phyloP scores from a whole-genome alignment of 2,797 vertebrate genomes.

The Enteromius treurensis region DNA sequence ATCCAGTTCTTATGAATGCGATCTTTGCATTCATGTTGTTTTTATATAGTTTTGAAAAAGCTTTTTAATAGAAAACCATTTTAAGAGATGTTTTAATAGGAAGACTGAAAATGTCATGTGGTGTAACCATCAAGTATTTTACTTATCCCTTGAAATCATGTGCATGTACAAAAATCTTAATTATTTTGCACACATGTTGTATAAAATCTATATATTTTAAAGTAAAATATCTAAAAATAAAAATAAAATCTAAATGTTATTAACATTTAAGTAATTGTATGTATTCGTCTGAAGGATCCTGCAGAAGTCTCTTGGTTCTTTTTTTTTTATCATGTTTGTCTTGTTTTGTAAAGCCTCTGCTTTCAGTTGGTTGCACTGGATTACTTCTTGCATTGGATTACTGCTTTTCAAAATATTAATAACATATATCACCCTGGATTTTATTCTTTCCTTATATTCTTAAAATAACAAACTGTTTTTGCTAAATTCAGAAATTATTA shows the following conservation, averaged over 20 bases:
- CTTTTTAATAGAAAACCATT: no score
- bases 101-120: neutral
- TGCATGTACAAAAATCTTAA: no score
- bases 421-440: neutral
- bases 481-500: neutral
- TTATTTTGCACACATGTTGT: no score
- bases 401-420: neutral
- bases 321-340: neutral
- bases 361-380: neutral
- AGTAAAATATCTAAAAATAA: no score
- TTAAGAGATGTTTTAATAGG: neutral
- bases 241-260: no score
- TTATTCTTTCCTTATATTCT: neutral
- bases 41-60: neutral
- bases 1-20: neutral
- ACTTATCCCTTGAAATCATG: no score
- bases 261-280: no score
- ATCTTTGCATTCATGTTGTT: neutral
- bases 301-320: no score
- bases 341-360: neutral
- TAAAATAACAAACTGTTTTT: neutral
- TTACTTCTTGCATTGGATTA: neutral
- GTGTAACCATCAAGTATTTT: neutral
- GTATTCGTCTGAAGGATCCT: no score
- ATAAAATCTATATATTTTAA: no score